Evolutionary conservation across 2,888 invertebrate species (phyloP).

Genomic region (Lasioglossum malachurum): DNA sequence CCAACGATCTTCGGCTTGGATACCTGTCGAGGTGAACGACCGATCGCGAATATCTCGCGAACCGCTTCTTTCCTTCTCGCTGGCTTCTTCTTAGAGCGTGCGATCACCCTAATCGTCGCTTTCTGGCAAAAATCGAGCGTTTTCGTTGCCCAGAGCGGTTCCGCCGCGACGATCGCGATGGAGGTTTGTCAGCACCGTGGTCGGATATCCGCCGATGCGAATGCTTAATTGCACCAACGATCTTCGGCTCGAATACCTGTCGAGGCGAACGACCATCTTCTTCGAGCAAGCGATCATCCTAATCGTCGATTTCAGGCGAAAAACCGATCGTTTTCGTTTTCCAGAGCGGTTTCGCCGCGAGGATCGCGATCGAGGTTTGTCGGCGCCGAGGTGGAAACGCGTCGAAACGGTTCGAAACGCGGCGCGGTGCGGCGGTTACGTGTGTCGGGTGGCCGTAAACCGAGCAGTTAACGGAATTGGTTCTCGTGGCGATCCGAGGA

Average conservation of each 20-base stretch:
- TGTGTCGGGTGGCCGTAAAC: constrained; percentile 17
- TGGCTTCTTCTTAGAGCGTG: background rate
- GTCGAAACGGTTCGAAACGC: background rate
- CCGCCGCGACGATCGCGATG: too few relatives aligned
- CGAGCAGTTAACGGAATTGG: constrained; percentile 22
- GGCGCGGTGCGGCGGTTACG: background rate
- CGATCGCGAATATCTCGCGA: constrained; percentile 47
- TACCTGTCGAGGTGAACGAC: constrained; percentile 63
- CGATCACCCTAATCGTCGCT: too few relatives aligned
- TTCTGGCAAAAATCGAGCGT: too few relatives aligned
- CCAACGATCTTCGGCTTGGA: constrained; percentile 55
- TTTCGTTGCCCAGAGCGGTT: too few relatives aligned
- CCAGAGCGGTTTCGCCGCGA: background rate
- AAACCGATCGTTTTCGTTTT: background rate
- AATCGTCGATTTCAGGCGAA: background rate
- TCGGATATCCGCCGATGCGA: too few relatives aligned
- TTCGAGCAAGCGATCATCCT: too few relatives aligned
- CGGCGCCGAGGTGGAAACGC: background rate
- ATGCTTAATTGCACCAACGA: too few relatives aligned
- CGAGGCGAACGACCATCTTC: too few relatives aligned
- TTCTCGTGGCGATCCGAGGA: constrained; percentile 3
- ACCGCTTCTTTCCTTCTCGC: background rate
- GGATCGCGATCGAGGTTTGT: background rate
- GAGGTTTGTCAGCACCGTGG: too few relatives aligned
- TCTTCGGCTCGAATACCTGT: too few relatives aligned